These are phyloP conservation scores for Plagiodera versicolora DNA, from an alignment of 2,888 invertebrate species.

Conservation along the genomic window DNA sequence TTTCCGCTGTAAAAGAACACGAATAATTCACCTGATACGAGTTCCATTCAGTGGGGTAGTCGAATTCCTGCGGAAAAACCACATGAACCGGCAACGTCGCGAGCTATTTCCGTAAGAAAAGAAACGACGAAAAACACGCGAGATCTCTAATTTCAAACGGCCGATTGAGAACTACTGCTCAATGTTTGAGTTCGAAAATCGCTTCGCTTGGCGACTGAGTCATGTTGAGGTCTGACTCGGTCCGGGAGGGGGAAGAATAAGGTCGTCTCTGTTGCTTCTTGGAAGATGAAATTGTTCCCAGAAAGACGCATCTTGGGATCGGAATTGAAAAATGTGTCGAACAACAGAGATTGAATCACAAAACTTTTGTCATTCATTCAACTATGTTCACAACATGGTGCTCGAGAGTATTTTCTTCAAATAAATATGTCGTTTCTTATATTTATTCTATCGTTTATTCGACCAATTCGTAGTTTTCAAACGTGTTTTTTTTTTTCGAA, in stretches of 20 bases:
- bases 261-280: neutral
- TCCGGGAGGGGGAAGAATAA: neutral
- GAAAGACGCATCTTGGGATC: neutral
- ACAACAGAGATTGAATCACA: neutral
- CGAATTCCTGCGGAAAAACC: neutral
- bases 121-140: neutral
- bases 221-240: neutral
- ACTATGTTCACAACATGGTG: too few species aligned
- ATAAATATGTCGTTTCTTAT: too few species aligned
- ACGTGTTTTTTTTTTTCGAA: too few species aligned
- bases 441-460: too few species aligned
- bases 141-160: slow-evolving; percentile 8
- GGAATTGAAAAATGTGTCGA: too few species aligned
- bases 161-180: slow-evolving; percentile 3
- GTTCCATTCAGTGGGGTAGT: neutral
- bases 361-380: too few species aligned
- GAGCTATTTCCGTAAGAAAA: slow-evolving; percentile 2
- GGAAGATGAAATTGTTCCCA: neutral
- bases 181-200: neutral
- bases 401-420: too few species aligned
- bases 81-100: slow-evolving; percentile 1
- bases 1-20: too few species aligned
- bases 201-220: neutral
- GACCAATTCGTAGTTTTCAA: too few species aligned
- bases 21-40: too few species aligned